Conservation (phyloP, 2,888 invertebrate genomes). For the Hylaea fasciaria region DNA sequence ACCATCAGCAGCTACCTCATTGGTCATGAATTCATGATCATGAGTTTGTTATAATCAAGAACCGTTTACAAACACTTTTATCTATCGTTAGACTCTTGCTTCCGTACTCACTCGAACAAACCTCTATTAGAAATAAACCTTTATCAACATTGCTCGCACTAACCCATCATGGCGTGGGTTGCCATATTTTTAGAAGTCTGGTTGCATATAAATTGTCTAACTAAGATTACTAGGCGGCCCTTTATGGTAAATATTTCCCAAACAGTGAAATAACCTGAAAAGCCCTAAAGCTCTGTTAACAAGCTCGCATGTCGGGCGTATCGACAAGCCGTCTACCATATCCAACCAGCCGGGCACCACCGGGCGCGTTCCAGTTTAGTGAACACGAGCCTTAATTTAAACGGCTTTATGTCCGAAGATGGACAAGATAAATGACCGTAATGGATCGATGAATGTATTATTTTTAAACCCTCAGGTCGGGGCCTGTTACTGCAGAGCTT, state of each 20-base stretch:
- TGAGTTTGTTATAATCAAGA: conserved; percentile 65
- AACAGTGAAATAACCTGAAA: background rate
- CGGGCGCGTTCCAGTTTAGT: conserved; percentile 31
- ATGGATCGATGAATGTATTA: conserved; percentile 41
- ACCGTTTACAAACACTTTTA: conserved; percentile 74
- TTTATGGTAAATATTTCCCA: background rate
- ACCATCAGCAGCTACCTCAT: conserved; percentile 60
- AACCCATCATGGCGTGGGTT: no score
- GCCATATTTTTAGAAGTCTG: conserved; percentile 3
- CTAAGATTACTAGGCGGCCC: conserved; percentile 7
- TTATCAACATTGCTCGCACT: no score
- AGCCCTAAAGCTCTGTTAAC: conserved; percentile 29
- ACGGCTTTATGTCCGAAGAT: conserved; percentile 36
- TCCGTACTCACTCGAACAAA: conserved; percentile 51
- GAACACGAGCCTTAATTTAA: conserved; percentile 26
- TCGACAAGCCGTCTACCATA: conserved; percentile 32
- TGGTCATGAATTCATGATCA: conserved; percentile 42
- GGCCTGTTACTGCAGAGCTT: conserved; percentile 29
- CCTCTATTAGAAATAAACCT: no score
- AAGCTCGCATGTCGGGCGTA: conserved; percentile 30
- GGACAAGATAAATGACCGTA: conserved; percentile 40
- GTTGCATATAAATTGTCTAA: background rate
- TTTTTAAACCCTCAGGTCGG: conserved; percentile 39
- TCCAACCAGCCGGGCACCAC: conserved; percentile 22
- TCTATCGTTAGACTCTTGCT: conserved; percentile 38